Evolutionary conservation across 1,140 invertebrate species (phyloP).

Genomic region (Zelostemma sp.): DNA sequence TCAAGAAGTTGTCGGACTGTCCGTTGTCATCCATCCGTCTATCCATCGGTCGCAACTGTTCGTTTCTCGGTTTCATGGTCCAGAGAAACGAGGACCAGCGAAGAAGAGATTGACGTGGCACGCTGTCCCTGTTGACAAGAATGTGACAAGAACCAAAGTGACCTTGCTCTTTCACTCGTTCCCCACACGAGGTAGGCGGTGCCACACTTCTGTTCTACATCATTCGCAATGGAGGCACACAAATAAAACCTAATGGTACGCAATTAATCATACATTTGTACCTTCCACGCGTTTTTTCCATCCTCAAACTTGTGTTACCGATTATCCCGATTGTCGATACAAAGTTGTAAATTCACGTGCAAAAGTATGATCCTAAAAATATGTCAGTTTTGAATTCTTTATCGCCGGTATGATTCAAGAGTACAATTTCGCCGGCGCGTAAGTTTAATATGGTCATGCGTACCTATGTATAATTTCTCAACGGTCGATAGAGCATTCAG

Average conservation of each 20-base stretch:
- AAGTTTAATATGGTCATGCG: conserved; percentile 24
- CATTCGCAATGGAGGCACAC: conserved; percentile 31
- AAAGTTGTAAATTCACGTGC: too few relatives aligned
- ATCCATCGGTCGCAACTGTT: conserved; percentile 42
- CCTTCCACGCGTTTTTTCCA: too few relatives aligned
- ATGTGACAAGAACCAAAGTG: conserved; percentile 69
- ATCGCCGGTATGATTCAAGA: too few relatives aligned
- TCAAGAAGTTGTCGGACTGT: conserved; percentile 65
- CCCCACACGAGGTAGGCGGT: conserved; percentile 44
- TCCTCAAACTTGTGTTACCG: too few relatives aligned
- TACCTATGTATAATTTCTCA: conserved; percentile 14
- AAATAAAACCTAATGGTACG: conserved; percentile 34
- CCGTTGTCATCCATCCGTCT: conserved; percentile 51
- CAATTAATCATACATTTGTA: conserved; percentile 39
- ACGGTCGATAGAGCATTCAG: conserved; percentile 17
- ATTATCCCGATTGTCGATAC: too few relatives aligned
- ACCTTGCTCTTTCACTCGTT: conserved; percentile 56
- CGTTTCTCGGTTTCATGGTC: conserved; percentile 48
- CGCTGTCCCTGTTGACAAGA: conserved; percentile 69
- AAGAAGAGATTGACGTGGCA: conserved; percentile 68
- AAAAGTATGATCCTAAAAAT: too few relatives aligned
- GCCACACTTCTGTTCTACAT: conserved; percentile 45
- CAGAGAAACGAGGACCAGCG: conserved; percentile 52
- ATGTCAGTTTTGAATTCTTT: too few relatives aligned
- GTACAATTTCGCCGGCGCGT: too few relatives aligned